phyloP scores from a whole-genome alignment of 2,113 vertebrate species.

The Lota lota region DNA sequence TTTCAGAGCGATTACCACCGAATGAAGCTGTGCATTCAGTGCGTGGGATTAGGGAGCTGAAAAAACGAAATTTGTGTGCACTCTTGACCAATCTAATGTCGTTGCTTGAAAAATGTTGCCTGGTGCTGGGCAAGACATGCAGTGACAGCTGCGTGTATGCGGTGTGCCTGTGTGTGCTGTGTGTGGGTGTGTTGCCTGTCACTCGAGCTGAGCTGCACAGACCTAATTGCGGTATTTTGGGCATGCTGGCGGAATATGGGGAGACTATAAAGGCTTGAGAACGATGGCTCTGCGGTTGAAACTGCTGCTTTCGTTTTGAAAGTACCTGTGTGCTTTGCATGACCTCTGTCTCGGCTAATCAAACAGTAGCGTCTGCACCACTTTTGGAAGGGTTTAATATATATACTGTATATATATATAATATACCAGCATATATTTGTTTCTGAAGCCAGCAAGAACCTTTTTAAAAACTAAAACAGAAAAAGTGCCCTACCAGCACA shows the following conservation, averaged over 20 bases:
- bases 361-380: not conserved
- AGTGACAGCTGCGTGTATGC: conserved; percentile 62
- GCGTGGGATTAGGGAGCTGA: not conserved
- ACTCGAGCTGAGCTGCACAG: conserved; percentile 31
- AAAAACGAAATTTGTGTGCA: conserved; percentile 2
- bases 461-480: too few species aligned
- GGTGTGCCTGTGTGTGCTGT: conserved; percentile 5
- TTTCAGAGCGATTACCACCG: too few species aligned
- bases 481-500: too few species aligned
- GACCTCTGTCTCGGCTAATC: conserved; percentile 21
- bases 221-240: conserved; percentile 53
- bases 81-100: conserved; percentile 29
- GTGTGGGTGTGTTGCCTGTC: conserved; percentile 19
- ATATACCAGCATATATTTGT: too few species aligned
- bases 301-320: conserved; percentile 18
- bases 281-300: conserved; percentile 44
- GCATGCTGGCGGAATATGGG: conserved; percentile 41
- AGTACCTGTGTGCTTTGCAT: conserved; percentile 48
- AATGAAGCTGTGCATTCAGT: too few species aligned
- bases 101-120: conserved; percentile 53
- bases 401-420: too few species aligned
- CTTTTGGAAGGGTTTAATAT: too few species aligned
- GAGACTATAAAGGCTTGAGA: conserved; percentile 22
- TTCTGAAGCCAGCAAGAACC: too few species aligned
- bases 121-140: conserved; percentile 54